phyloP scores from a whole-genome alignment of 1,140 invertebrate species.

The Sesamia nonagrioides region DNA sequence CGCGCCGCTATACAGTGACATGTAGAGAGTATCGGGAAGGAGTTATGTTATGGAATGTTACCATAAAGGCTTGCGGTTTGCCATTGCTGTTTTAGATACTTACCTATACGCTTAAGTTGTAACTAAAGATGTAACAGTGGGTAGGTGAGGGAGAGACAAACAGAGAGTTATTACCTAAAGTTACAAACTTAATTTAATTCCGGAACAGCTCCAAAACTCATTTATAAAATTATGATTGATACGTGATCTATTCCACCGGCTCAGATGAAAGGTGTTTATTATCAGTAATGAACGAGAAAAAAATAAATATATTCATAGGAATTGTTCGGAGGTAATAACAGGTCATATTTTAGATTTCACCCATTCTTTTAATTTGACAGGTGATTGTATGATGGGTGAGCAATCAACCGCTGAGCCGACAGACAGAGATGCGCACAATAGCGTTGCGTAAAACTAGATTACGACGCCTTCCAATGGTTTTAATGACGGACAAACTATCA shows the following conservation, averaged over 20 bases:
- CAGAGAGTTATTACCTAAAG: neutral
- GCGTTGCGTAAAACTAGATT: slow-evolving; percentile 84
- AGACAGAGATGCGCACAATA: slow-evolving; percentile 62
- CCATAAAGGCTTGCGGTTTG: slow-evolving; percentile 55
- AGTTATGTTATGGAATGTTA: slow-evolving; percentile 68
- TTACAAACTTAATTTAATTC: neutral
- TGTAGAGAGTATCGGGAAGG: slow-evolving; percentile 74
- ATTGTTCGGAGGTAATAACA: slow-evolving; percentile 40
- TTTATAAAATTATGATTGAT: slow-evolving; percentile 35
- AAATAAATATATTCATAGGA: slow-evolving; percentile 33
- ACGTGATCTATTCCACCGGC: slow-evolving; percentile 27
- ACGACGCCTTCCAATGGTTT: slow-evolving; percentile 61
- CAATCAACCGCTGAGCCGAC: slow-evolving; percentile 63
- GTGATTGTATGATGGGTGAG: slow-evolving; percentile 54
- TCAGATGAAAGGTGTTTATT: slow-evolving; percentile 29
- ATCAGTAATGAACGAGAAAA: slow-evolving; percentile 33
- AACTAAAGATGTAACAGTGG: neutral
- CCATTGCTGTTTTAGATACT: slow-evolving; percentile 24
- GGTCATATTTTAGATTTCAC: slow-evolving; percentile 52
- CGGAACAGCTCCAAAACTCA: neutral
- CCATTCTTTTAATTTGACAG: slow-evolving; percentile 73
- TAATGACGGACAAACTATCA: slow-evolving; percentile 83
- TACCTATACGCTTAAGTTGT: slow-evolving; percentile 13
- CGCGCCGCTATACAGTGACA: slow-evolving; percentile 74
- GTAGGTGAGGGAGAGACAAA: neutral